Evolutionary conservation across 2,113 vertebrate genomes (phyloP).

Genomic region (Xiphorhynchus elegans): DNA sequence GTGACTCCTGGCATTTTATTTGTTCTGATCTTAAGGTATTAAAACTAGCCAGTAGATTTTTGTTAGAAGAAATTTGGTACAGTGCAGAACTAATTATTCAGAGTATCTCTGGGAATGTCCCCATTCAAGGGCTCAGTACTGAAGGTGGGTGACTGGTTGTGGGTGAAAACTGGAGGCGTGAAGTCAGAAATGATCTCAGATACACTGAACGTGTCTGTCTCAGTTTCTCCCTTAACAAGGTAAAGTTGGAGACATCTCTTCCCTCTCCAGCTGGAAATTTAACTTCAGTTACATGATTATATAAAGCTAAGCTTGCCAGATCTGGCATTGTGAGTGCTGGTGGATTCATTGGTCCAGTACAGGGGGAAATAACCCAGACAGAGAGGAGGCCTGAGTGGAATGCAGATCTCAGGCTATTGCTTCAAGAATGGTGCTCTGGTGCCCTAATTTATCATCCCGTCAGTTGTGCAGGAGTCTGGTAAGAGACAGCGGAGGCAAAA

Average conservation of each 20-base stretch:
- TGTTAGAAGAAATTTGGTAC: neutral
- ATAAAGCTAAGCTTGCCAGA: neutral
- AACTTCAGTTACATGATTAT: neutral
- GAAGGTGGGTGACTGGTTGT: neutral
- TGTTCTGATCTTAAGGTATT: neutral
- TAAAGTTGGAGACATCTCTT: neutral
- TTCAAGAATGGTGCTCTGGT: neutral
- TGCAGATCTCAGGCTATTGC: neutral
- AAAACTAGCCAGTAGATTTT: too few relatives aligned
- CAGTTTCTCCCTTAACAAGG: neutral
- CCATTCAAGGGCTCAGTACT: neutral
- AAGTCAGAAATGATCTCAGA: neutral
- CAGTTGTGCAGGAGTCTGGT: neutral
- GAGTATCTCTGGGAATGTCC: neutral
- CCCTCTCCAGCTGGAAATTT: neutral
- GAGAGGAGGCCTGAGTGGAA: accelerated
- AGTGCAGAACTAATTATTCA: neutral
- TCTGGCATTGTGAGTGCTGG: neutral
- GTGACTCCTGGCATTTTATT: neutral
- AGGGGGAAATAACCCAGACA: neutral
- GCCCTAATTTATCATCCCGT: neutral
- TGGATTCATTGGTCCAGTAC: neutral
- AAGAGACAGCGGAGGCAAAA: neutral
- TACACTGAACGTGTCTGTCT: accelerated
- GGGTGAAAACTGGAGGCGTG: neutral